Evolutionary conservation across 2,797 vertebrate species (phyloP), one percentile per base, ranked within the genome.

Genomic region (Eutrigla gurnardus): DNA sequence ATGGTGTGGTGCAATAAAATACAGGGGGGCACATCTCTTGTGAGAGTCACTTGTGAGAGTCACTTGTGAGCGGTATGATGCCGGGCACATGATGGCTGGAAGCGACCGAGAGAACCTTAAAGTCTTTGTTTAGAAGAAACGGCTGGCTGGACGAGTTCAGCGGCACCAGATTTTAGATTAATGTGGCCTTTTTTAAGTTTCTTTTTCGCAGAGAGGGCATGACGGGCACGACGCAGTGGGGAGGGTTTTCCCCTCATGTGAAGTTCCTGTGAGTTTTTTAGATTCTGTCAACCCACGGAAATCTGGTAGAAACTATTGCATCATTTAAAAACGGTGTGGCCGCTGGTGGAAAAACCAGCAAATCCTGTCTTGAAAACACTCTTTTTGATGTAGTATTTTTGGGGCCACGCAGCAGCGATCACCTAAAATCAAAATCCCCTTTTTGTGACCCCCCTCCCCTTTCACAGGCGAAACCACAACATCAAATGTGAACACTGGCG

Each of bases 21-120:
- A 77, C 67, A 65, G 12, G 45, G 32, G 54, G 39, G 35, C 7
- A 17, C 39, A 3, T 70, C 78, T 82, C 70, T 83, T 54, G 58
- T 84, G 80, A 81, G 66, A 18, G 65, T 68, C 74, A 35, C n/a
- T n/a, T n/a, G n/a, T n/a, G n/a, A 53, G 54, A 35, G 50, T 25
- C 6, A 7, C 84, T 78, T 68, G 55, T 72, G 66, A 79, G 76
- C 43, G 13, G 46, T 9, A 17, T 60, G 40, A 61, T 50, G 36
- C 57, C 46, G 37, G 65, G 62, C 81, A 62, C 86, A 85, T 81
- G 85, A 84, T 0, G 10, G 46, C 12, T 18, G 39, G 33, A 45
- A 18, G 47, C 61, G 36, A 42, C 57, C 2, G 7, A 36, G 67
- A 47, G 68, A 75, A 76, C 46, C 55, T 61, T 64, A 61, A 80